phyloP scores from a whole-genome alignment of 2,113 vertebrate genomes.

The Psittacara wagleri region DNA sequence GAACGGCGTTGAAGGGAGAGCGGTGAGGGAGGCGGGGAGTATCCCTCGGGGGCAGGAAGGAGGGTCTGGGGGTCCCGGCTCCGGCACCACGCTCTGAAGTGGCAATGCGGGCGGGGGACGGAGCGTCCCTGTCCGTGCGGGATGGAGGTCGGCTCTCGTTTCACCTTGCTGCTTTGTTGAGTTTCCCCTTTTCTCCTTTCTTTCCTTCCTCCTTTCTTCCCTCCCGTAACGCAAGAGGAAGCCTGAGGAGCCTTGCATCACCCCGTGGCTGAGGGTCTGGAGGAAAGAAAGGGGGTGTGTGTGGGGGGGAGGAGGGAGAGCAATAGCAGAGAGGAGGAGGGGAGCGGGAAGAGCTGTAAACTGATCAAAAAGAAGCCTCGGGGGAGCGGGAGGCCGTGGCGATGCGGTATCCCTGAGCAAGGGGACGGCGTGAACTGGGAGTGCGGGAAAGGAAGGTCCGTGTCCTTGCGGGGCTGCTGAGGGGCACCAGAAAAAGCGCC shows the following conservation, averaged over 20 bases:
- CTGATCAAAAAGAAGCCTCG: not conserved
- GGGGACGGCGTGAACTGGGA: not conserved
- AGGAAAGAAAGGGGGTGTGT: not conserved
- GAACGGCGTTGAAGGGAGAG: conserved; percentile 16
- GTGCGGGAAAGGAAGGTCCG: not conserved
- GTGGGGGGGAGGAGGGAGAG: not conserved
- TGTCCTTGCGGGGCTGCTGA: not conserved
- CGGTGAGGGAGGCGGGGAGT: not conserved
- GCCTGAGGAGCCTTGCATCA: not conserved
- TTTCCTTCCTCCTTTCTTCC: not conserved
- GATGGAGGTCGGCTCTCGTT: not conserved
- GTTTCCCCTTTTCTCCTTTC: not conserved
- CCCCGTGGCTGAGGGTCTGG: not conserved
- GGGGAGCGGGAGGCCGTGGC: not conserved
- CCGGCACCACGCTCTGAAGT: not conserved
- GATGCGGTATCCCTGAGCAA: not conserved
- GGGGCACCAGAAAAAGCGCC: not conserved
- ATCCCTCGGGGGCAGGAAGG: not conserved
- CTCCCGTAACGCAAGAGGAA: not conserved
- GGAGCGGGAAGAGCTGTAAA: too few relatives aligned
- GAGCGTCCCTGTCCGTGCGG: not conserved
- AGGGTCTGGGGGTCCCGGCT: not conserved
- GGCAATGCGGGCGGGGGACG: too few relatives aligned
- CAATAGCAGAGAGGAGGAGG: not conserved
- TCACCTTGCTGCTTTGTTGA: not conserved